These are phyloP conservation scores for Leucophenga montana DNA, from an alignment of 2,888 invertebrate species.

Conservation along the genomic window DNA sequence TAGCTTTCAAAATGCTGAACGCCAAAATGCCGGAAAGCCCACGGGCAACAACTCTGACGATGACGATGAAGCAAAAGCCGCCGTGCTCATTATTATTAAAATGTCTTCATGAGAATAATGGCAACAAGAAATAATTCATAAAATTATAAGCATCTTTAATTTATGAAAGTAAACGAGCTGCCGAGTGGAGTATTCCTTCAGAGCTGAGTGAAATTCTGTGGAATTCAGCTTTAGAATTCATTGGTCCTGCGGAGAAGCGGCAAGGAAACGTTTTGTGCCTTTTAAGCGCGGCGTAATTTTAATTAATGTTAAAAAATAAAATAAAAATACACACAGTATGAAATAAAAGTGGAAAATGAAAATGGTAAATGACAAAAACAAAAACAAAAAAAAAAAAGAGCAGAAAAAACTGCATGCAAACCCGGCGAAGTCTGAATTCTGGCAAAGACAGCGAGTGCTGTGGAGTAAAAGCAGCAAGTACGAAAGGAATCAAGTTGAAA, in stretches of 20 bases:
- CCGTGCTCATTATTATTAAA: conserved; percentile 5
- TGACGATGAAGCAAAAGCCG: not conserved
- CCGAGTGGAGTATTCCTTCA: too few relatives aligned
- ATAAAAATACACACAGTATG: not conserved
- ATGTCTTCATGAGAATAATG: conserved; percentile 9
- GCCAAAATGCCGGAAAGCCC: too few relatives aligned
- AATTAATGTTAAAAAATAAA: conserved; percentile 14
- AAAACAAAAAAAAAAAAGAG: not conserved
- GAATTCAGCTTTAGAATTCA: too few relatives aligned
- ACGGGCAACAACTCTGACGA: not conserved
- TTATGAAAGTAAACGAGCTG: conserved; percentile 47
- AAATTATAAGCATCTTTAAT: conserved; percentile 64
- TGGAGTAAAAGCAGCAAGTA: not conserved
- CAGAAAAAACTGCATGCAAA: not conserved
- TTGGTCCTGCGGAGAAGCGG: not conserved
- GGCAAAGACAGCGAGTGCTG: not conserved
- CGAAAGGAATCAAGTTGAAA: conserved; percentile 8
- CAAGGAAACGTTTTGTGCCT: conserved; percentile 6
- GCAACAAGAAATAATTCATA: conserved; percentile 53
- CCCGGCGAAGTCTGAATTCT: not conserved
- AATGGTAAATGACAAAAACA: conserved; percentile 9
- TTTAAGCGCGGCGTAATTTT: conserved; percentile 16
- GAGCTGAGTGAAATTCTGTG: too few relatives aligned
- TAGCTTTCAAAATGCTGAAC: not conserved
- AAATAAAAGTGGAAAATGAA: conserved; percentile 12